These are phyloP conservation scores for Patella pellucida DNA, from an alignment of 2,888 invertebrate species.

Conservation along the genomic window DNA sequence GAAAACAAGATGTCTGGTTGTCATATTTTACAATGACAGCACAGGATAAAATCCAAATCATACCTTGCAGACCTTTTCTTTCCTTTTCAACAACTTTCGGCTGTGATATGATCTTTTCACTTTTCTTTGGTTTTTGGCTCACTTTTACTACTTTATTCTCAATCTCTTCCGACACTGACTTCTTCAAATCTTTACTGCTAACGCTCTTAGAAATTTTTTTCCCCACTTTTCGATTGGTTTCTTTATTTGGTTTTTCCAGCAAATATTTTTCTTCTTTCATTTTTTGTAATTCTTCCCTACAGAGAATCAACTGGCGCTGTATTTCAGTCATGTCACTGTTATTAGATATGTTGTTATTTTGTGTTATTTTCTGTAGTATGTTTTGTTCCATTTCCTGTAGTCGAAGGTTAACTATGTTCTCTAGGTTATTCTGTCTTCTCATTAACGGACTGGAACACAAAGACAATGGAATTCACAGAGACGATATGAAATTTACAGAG, in stretches of 20 bases:
- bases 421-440: slow-evolving; percentile 49
- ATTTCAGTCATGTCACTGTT: slow-evolving; percentile 36
- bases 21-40: too few species aligned
- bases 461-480: background rate
- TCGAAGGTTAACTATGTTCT: slow-evolving; percentile 47
- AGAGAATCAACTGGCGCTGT: slow-evolving; percentile 42
- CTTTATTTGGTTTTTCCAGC: background rate
- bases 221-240: background rate
- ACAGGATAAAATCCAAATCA: too few species aligned
- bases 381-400: slow-evolving; percentile 50
- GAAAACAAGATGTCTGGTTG: too few species aligned
- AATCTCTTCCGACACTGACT: background rate
- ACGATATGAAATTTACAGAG: background rate
- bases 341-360: background rate
- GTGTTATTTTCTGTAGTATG: slow-evolving; percentile 41
- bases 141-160: background rate
- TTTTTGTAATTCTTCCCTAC: slow-evolving; percentile 41
- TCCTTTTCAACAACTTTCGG: background rate
- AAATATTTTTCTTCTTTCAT: slow-evolving; percentile 27
- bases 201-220: background rate
- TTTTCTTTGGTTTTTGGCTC: slow-evolving; percentile 6
- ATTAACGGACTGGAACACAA: slow-evolving; percentile 49
- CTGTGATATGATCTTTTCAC: background rate
- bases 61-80: too few species aligned
- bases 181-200: background rate